phyloP scores from a whole-genome alignment of 2,113 vertebrate genomes.

The Hippoglossus stenolepis region DNA sequence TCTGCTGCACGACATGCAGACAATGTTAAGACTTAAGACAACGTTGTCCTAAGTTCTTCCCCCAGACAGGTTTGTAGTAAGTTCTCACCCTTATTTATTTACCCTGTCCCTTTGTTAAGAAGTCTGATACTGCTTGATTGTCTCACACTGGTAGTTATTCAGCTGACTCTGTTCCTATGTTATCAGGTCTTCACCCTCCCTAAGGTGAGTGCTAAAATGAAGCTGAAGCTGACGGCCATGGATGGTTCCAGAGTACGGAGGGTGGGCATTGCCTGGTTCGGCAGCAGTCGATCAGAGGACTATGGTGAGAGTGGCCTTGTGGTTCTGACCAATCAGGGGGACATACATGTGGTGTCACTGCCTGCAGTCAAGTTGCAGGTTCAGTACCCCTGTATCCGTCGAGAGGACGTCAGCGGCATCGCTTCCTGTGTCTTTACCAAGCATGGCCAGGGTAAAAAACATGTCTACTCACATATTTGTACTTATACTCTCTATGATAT shows the following conservation, averaged over 20 bases:
- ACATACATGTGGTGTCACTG: constrained; percentile 93
- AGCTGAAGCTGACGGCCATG: constrained; percentile 94
- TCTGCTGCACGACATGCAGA: too few relatives aligned
- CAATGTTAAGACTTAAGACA: too few relatives aligned
- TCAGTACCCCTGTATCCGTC: constrained; percentile 93
- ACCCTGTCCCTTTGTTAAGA: neutral
- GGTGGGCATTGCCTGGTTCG: constrained; percentile 89
- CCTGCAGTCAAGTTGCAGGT: constrained; percentile 94
- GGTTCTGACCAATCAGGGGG: constrained; percentile 94
- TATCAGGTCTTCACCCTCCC: constrained; percentile 93
- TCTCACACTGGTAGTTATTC: neutral
- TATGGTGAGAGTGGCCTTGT: constrained; percentile 90
- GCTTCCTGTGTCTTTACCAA: constrained; percentile 98
- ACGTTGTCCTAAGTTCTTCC: too few relatives aligned
- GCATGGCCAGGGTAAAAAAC: constrained; percentile 89
- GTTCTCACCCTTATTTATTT: neutral
- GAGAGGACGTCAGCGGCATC: constrained; percentile 96
- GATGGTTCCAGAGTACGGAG: constrained; percentile 94
- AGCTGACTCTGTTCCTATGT: neutral
- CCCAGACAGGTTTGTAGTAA: too few relatives aligned
- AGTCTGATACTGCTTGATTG: neutral
- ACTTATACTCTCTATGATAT: neutral
- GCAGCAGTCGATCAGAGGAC: constrained; percentile 88
- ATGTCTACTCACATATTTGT: neutral
- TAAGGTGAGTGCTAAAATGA: constrained; percentile 94